Evolutionary conservation across 2,113 vertebrate genomes (phyloP).

Genomic region (Pangasianodon hypophthalmus): DNA sequence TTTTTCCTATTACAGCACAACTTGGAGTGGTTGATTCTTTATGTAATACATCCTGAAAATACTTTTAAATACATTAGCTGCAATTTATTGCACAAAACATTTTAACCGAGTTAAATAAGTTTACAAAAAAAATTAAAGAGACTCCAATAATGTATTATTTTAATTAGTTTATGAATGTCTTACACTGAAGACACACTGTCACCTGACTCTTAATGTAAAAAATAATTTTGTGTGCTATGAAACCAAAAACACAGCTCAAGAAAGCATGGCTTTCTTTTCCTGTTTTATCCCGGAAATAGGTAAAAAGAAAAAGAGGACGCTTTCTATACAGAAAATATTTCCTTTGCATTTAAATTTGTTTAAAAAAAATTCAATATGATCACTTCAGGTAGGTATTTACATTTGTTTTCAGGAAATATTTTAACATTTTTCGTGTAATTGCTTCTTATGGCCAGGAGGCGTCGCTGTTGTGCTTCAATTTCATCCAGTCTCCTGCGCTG

Average conservation of each 20-base stretch:
- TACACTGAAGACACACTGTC: background rate
- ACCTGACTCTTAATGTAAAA: background rate
- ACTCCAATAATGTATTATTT: background rate
- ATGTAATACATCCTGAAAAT: background rate
- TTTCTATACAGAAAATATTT: background rate
- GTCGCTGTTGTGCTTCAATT: slow-evolving; percentile 9
- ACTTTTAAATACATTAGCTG: background rate
- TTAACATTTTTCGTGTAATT: background rate
- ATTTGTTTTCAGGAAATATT: background rate
- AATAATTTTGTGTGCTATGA: background rate
- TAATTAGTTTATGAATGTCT: background rate
- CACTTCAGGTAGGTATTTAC: background rate
- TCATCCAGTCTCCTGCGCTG: no score
- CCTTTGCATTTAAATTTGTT: background rate
- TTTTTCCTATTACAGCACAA: background rate
- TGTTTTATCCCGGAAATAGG: background rate
- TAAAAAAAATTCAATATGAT: no score
- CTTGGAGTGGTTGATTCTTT: background rate
- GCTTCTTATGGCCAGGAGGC: background rate
- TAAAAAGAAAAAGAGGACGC: background rate
- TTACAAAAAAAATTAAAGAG: background rate
- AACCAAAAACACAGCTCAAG: background rate
- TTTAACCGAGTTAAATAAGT: background rate
- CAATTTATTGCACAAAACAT: background rate
- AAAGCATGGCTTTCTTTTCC: background rate